Base-by-base conservation (phyloP, 2,888 invertebrate species). In the Tiphia femorata region DNA sequence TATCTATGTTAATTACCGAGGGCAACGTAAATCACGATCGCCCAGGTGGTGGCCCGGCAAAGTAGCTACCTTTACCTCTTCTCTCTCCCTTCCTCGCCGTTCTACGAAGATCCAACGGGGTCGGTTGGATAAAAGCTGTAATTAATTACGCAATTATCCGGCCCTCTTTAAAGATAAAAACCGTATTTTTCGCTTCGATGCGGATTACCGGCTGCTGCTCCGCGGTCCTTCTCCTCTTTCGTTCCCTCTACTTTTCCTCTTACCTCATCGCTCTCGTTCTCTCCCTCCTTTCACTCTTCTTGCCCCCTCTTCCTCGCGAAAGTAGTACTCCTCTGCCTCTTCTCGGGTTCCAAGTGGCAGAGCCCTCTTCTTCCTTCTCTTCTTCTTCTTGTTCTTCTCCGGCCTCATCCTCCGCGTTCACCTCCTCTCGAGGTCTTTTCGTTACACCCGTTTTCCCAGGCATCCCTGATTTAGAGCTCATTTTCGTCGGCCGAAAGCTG, bases 101-200 rank as follows among this genome's bases (percentile, higher is more conserved):
- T 63, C 56, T 49, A 51, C 37, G 58, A 17, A 12, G 44, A 55
- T 62, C 40, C 59, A 58, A 50, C 58, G 44, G 62, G n/a, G n/a
- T 49, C 58, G 62, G 60, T 62, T 52, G 71, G 73, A 77, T 76
- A 75, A 76, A 73, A 70, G 67, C 70, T 58, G 72, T 77, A 78
- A 80, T 79, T 77, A 80, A 80, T 80, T 78, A 77, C 73, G 73
- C 74, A 77, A 78, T 81, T 80, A 79, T 73, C 77, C 72, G 56
- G 62, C 54, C 68, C 65, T 64, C 60, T 67, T 67, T 65, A 65
- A 57, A 72, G 69, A 73, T 75, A 72, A 74, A 74, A 76, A 67
- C 58, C 73, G 68, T 74, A 73, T 75, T 79, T 77, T 75, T 75
- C 70, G 67, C 68, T 75, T 74, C 70, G 73, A 75, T 75, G 72